Evolutionary conservation across 2,888 invertebrate genomes (phyloP), one percentile per base, ranked within the genome.

Genomic region (Cactoblastis cactorum): DNA sequence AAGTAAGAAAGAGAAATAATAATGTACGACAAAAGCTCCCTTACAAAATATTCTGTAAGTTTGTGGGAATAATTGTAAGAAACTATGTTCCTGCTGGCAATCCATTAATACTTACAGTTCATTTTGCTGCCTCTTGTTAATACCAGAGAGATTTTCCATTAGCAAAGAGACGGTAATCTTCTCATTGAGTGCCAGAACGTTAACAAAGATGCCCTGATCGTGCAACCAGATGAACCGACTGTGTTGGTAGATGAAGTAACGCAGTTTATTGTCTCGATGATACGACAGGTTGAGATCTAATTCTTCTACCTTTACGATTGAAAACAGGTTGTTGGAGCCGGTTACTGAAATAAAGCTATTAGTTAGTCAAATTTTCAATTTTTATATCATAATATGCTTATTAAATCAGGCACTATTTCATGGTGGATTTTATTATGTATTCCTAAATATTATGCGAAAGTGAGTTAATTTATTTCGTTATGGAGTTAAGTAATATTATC

Each of bases 51-150:
- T n/a, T n/a, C n/a, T n/a, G n/a, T n/a, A n/a, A n/a, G n/a, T n/a
- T n/a, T n/a, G n/a, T n/a, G n/a, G n/a, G n/a, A n/a, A n/a, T n/a
- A n/a, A n/a, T n/a, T n/a, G n/a, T n/a, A n/a, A n/a, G n/a, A n/a
- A n/a, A n/a, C n/a, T n/a, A n/a, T n/a, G n/a, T n/a, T n/a, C n/a
- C n/a, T n/a, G n/a, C n/a, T n/a, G n/a, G n/a, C n/a, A n/a, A n/a
- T n/a, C n/a, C n/a, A n/a, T n/a, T n/a, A 28, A 1, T 22, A 86
- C 91, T 90, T 80, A 92, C 92, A 91, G 75, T 78, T 91, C 91
- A 63, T 77, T 81, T 69, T 92, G 91, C 61, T 92, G 91, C 17
- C 82, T 71, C 64, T 91, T 88, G 54, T 85, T 90, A 47, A 92
- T 79, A 11, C 92, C 92, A 46, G 77, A 74, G 41, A 83, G 81